These are phyloP conservation scores for Pseudomyrmex dendroicus DNA, from an alignment of 1,140 invertebrate species.

Conservation along the genomic window DNA sequence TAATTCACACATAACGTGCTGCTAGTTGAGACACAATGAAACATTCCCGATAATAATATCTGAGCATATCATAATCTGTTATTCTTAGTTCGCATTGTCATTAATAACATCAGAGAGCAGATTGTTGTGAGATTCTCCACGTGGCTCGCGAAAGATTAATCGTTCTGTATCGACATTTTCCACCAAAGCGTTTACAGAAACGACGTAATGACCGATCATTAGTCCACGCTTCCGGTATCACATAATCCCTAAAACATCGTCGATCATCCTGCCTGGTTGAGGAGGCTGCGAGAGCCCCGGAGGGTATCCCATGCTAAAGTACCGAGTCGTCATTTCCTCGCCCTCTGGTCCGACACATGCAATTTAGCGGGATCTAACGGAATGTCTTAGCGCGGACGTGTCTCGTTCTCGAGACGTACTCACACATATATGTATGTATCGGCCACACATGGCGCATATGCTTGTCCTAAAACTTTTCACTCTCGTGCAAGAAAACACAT, in stretches of 20 bases:
- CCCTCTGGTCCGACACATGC: slow-evolving; percentile 63
- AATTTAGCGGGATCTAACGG: slow-evolving; percentile 69
- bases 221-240: slow-evolving; percentile 71
- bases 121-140: not conserved
- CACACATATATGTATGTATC: slow-evolving; percentile 39
- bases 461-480: slow-evolving; percentile 5
- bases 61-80: not conserved
- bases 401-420: slow-evolving; percentile 41
- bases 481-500: not conserved
- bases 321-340: slow-evolving; percentile 69
- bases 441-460: slow-evolving; percentile 17
- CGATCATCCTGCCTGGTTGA: slow-evolving; percentile 65
- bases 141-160: slow-evolving; percentile 43
- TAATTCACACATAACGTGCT: no score
- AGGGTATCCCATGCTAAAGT: slow-evolving; percentile 64
- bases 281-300: slow-evolving; percentile 55
- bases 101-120: not conserved
- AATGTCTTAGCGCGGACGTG: slow-evolving; percentile 60
- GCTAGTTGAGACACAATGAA: no score
- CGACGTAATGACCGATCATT: slow-evolving; percentile 69
- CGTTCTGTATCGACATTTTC: slow-evolving; percentile 51
- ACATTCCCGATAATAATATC: not conserved
- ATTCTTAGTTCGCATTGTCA: slow-evolving; percentile 3
- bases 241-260: slow-evolving; percentile 73
- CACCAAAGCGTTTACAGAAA: slow-evolving; percentile 57